A percentile compares a stretch with the other conserved stretches of the same genome.
Conservation (phyloP, 2,888 invertebrate genomes). For the Drosophila barbarae region DNA sequence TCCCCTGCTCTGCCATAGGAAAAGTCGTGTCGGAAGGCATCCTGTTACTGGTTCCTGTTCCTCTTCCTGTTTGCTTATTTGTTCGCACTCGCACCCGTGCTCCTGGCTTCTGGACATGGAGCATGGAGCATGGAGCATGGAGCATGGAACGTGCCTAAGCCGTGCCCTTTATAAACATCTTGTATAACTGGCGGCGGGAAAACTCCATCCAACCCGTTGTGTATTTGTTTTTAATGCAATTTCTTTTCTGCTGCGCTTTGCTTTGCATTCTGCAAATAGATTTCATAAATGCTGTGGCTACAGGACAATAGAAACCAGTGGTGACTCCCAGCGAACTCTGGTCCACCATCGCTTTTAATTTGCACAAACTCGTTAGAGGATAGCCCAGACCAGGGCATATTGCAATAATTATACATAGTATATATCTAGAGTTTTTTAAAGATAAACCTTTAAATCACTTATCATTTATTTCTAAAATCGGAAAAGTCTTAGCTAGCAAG, state of each 20-base stretch:
- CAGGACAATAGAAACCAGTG: constrained; percentile 16
- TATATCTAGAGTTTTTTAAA: too few relatives aligned
- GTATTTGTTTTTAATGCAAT: constrained; percentile 59
- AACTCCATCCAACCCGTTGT: constrained; percentile 2
- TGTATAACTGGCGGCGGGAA: constrained; percentile 25
- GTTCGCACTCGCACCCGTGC: constrained; percentile 21
- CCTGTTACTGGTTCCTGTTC: constrained; percentile 29
- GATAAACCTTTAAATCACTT: too few relatives aligned
- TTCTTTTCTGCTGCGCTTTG: constrained; percentile 29
- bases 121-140: constrained; percentile 1
- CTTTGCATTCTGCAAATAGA: constrained; percentile 59
- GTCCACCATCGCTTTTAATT: constrained; percentile 56
- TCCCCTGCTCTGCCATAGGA: constrained; percentile 5
- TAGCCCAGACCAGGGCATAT: constrained; percentile 18
- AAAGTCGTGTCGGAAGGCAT: constrained; percentile 28
- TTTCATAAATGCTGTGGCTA: constrained; percentile 55
- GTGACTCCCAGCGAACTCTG: constrained; percentile 22
- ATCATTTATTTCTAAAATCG: too few relatives aligned
- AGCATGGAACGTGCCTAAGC: constrained; percentile 51
- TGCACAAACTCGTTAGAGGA: constrained; percentile 32
- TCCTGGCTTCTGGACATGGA: constrained; percentile 14
- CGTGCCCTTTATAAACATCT: constrained; percentile 42
- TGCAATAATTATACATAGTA: not conserved
- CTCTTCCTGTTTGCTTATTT: constrained; percentile 45
- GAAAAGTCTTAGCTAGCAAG: too few relatives aligned